Conservation (phyloP, 2,797 vertebrate genomes). For the Oreochromis mossambicus region DNA sequence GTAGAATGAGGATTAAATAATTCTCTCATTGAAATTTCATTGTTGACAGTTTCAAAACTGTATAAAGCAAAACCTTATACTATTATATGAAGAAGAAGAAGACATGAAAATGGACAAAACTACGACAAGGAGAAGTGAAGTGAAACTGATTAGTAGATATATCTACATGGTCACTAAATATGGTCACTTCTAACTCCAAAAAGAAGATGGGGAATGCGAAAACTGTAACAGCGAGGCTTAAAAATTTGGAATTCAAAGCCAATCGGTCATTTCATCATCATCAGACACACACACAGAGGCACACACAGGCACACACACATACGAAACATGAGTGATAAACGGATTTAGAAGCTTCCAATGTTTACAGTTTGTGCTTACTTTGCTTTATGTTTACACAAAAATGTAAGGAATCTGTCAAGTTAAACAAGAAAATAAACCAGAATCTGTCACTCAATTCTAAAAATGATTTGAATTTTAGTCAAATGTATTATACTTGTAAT, state of each 20-base stretch:
- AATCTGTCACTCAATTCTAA: neutral
- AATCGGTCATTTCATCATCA: neutral
- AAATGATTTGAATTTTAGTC: neutral
- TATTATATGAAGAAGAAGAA: too few species aligned
- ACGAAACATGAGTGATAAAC: neutral
- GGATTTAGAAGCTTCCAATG: rapidly evolving
- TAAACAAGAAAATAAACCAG: neutral
- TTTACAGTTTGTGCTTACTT: neutral
- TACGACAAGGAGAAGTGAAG: neutral
- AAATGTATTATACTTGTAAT: neutral
- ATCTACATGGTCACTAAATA: neutral
- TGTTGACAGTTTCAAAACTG: neutral
- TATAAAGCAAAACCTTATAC: too few species aligned
- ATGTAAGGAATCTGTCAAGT: neutral
- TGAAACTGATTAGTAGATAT: neutral
- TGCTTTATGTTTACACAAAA: neutral
- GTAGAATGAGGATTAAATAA: neutral
- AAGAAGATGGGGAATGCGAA: neutral
- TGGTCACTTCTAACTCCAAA: neutral
- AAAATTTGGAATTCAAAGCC: neutral
- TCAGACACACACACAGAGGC: neutral
- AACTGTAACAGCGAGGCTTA: neutral
- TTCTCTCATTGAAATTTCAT: neutral
- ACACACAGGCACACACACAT: neutral
- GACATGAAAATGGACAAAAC: too few species aligned